phyloP scores from a whole-genome alignment of 2,797 vertebrate species.

The Odontamblyopus lacepedii region DNA sequence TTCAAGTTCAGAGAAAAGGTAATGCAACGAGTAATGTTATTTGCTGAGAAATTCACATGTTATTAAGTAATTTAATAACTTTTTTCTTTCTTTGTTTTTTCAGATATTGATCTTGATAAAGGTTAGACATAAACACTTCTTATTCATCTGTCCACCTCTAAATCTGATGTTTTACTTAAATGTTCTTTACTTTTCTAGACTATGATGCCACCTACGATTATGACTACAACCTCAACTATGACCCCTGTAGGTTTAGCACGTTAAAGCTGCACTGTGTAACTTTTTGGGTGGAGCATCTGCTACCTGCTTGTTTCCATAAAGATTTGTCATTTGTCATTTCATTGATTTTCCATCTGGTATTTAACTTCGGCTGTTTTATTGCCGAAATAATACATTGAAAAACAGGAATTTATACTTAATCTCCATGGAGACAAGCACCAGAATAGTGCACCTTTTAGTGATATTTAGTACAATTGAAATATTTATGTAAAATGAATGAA shows the following conservation, averaged over 20 bases:
- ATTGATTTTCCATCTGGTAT: too few species aligned
- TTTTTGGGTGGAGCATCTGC: too few species aligned
- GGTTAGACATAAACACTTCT: constrained; percentile 50
- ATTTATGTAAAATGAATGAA: not conserved
- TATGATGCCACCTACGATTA: constrained; percentile 75
- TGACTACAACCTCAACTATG: constrained; percentile 72
- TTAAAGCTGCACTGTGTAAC: too few species aligned
- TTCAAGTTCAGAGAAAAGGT: constrained; percentile 78
- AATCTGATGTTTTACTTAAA: not conserved
- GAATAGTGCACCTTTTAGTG: not conserved
- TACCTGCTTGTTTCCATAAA: too few species aligned
- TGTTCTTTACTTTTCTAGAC: constrained; percentile 58
- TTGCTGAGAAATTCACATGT: too few species aligned
- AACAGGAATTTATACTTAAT: too few species aligned
- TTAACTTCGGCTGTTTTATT: too few species aligned
- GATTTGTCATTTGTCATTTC: too few species aligned
- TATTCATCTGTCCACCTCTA: not conserved
- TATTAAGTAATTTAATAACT: too few species aligned
- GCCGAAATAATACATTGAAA: too few species aligned
- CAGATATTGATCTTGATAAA: constrained; percentile 75
- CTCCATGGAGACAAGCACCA: too few species aligned
- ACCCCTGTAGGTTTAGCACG: constrained; percentile 64
- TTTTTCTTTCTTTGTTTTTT: constrained; percentile 17
- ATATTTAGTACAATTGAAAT: not conserved
- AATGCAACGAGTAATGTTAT: not conserved